Percentiles rank a stretch among this genome's conserved stretches.
These are phyloP conservation scores for Bufotes viridis DNA, from an alignment of 2,797 vertebrate species.

Conservation along the genomic window DNA sequence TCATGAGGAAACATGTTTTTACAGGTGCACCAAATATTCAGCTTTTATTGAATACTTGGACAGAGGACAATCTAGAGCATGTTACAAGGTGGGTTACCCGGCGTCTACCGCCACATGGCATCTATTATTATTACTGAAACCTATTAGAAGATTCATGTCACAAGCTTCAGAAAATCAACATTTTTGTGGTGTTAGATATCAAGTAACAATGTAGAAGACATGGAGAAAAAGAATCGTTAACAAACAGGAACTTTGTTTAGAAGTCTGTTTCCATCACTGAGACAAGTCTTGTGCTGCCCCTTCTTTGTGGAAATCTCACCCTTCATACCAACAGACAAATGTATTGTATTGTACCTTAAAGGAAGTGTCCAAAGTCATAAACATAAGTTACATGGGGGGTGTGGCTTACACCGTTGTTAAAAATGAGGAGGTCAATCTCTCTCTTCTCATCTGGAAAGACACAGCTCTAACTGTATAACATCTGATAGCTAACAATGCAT, in stretches of 20 bases:
- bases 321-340: neutral
- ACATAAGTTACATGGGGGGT: neutral
- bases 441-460: no score
- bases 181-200: constrained; percentile 72
- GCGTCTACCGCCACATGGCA: constrained; percentile 78
- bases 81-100: constrained; percentile 74
- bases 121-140: constrained; percentile 79
- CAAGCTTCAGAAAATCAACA: constrained; percentile 75
- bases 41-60: constrained; percentile 80
- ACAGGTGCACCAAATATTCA: constrained; percentile 87
- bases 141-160: constrained; percentile 70
- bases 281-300: neutral
- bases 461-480: no score
- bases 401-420: no score
- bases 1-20: constrained; percentile 90
- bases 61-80: constrained; percentile 83
- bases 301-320: neutral
- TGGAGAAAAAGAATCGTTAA: neutral
- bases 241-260: neutral
- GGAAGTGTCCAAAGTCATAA: neutral
- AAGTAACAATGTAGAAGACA: constrained; percentile 61
- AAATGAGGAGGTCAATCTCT: no score
- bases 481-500: no score
- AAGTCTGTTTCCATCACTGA: neutral
- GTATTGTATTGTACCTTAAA: no score